These are phyloP conservation scores for Psammodynastes pulverulentus DNA, from an alignment of 2,113 vertebrate species.

Conservation along the genomic window DNA sequence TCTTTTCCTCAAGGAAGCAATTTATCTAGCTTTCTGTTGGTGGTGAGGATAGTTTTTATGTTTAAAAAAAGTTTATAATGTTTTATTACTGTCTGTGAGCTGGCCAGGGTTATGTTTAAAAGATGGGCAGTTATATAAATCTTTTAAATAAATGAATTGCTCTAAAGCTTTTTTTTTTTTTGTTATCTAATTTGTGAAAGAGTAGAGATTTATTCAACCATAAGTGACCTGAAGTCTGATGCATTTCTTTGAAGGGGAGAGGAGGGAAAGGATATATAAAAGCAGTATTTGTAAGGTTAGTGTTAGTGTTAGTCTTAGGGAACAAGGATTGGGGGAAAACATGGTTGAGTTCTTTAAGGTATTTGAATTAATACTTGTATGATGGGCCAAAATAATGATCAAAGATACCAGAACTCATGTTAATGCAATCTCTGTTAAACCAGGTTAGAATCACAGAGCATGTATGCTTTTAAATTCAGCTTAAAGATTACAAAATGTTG, in stretches of 20 bases:
- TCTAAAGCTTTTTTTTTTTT: background rate
- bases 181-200: background rate
- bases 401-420: background rate
- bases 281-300: background rate
- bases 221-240: background rate
- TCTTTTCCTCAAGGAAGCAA: background rate
- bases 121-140: background rate
- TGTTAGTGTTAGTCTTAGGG: background rate
- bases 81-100: background rate
- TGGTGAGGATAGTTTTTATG: background rate
- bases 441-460: background rate
- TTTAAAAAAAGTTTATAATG: background rate
- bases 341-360: background rate
- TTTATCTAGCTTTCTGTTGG: background rate
- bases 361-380: background rate
- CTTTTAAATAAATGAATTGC: background rate
- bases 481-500: background rate
- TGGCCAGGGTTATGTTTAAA: background rate
- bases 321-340: constrained; percentile 12
- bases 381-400: background rate
- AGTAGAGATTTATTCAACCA: background rate
- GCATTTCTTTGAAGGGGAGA: background rate
- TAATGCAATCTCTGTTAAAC: background rate
- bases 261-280: background rate
- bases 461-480: background rate